Conservation (phyloP, 2,113 vertebrate genomes). For the Notothenia coriiceps region DNA sequence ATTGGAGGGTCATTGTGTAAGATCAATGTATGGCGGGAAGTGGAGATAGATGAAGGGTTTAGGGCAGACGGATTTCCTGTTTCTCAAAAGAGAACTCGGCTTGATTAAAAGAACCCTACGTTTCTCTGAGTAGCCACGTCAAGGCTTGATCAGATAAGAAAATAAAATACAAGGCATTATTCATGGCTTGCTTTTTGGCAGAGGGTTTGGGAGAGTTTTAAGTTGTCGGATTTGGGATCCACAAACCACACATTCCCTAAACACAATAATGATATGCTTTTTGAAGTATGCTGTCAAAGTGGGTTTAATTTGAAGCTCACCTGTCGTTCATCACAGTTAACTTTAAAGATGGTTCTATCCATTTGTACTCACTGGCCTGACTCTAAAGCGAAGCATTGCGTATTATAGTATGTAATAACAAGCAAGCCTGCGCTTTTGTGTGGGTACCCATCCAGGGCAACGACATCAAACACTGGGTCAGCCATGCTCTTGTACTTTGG, state of each 20-base stretch:
- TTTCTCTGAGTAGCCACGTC: constrained; percentile 48
- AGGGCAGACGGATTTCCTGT: constrained; percentile 59
- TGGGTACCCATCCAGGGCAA: constrained; percentile 62
- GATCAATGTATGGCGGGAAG: constrained; percentile 60
- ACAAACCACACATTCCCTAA: not conserved
- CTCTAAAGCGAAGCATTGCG: not conserved
- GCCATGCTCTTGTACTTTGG: constrained; percentile 56
- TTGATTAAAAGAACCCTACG: constrained; percentile 61
- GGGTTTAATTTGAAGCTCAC: not conserved
- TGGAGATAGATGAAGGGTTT: constrained; percentile 50
- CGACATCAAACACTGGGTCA: constrained; percentile 67
- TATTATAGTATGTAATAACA: constrained; percentile 30
- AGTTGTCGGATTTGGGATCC: not conserved
- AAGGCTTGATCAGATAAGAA: constrained; percentile 40
- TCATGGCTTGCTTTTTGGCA: constrained; percentile 24
- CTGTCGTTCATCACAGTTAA: constrained; percentile 4
- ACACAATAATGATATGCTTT: constrained; percentile 7
- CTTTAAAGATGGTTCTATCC: constrained; percentile 7
- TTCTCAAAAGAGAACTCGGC: constrained; percentile 50
- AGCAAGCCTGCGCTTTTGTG: constrained; percentile 52
- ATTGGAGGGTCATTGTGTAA: constrained; percentile 63
- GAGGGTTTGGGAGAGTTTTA: constrained; percentile 16
- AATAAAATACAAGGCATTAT: constrained; percentile 43
- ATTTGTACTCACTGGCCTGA: not conserved
- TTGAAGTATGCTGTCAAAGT: not conserved